Evolutionary conservation across 2,888 invertebrate genomes (phyloP), one percentile per base, ranked within the genome.

Genomic region (Portevinia maculata): DNA sequence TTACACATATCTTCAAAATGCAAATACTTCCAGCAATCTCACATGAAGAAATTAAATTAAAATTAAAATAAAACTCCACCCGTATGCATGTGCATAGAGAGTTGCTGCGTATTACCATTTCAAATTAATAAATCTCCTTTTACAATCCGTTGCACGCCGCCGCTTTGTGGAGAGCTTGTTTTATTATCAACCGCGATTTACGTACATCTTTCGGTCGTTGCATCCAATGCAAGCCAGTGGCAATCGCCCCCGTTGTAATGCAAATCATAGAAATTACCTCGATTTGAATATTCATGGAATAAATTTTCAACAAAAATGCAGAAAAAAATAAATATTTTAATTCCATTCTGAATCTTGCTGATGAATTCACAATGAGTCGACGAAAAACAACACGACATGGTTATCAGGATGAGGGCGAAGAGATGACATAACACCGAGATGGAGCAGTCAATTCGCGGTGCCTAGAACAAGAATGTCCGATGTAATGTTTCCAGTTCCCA

Each of bases 281-380:
- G 50, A 74, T 84, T 84, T 84, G 84, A 84, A 84, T 84, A 84
- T 84, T 84, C 84, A 84, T 84, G 78, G 84, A 84, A 84, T 84
- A 84, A 79, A 84, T 84, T 84, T 84, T 13, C 67, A 46, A 55
- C 24, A 60, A 41, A 24, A 32, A 11, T 28, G 3, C 32, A 52
- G 24, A 44, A 53, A 52, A 60, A 62, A 52, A 53, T 30, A 57
- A 65, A 53, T 62, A 69, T 84, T 84, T 84, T 84, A 79, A 84
- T 84, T 79, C 73, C 73, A 84, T 84, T 84, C 84, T 73, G 84
- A 79, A 84, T 84, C 79, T 79, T 84, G 79, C 84, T 84, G 84
- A 84, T 84, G 84, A 84, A 84, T 83, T 84, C 78, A 57, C 83
- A 73, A 78, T 65, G 78, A 83, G 67, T 53, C 59, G 76, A 60